Evolutionary conservation across 2,888 invertebrate genomes (phyloP), one percentile per base, ranked within the genome.

Genomic region (Ophonus ardosiacus): DNA sequence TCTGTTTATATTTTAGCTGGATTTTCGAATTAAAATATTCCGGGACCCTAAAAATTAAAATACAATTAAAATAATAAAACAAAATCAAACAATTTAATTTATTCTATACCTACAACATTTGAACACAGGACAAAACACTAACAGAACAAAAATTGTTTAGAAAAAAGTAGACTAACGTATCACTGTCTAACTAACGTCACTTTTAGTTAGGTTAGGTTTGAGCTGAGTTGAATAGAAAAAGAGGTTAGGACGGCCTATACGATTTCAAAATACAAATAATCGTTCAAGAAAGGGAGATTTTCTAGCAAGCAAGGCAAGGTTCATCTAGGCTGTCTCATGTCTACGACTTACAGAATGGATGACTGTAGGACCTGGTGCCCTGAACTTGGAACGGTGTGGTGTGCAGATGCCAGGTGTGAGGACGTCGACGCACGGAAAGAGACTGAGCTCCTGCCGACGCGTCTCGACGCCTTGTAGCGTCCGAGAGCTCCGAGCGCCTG

Each of bases 31-130:
- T 81, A 15, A 59, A 18, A 17, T 59, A 59, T 31, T 81, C 68
- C 82, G 82, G 82, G 71, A 68, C 82, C 81, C 82, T 82, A 82
- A 82, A 82, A 82, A 82, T 82, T 71, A 71, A 82, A 82, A 71
- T 82, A 82, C 82, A 82, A 82, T 82, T 82, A 71, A 82, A 82
- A 82, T 82, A 82, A 82, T 82, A 82, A 81, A 82, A 68, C 82
- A 40, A 61, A 63, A 74, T 43, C 7, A 74, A 74, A 74, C 71
- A 74, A 68, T 68, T 68, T n/a, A 68, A 65, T 68, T 68, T 15
- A 68, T 68, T 68, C 68, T 74, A 74, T 74, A 43, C 71, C 71
- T 74, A 74, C 71, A 74, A 68, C 68, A 68, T 68, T 13, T 38
- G 15, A 74, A 40, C 71, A 74, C 43, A 74, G 43, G 18, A 74